Percentiles rank a stretch among this genome's conserved stretches.
Evolutionary conservation across 2,888 invertebrate genomes (phyloP).

Genomic region (Hydraecia micacea): DNA sequence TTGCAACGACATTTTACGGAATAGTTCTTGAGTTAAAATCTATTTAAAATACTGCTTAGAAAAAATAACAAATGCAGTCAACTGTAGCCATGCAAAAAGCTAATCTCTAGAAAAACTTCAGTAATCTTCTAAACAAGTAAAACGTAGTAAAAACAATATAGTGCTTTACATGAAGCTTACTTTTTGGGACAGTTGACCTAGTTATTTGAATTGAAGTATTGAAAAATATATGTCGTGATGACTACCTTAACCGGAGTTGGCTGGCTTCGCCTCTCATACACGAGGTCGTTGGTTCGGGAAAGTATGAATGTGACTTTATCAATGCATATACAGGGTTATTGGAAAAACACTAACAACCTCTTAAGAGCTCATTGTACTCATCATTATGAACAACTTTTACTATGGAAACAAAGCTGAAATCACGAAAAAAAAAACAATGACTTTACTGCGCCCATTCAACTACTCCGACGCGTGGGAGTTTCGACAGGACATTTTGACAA

Average conservation of each 20-base stretch:
- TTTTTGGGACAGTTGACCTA: not conserved
- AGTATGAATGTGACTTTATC: not conserved
- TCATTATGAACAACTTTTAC: no score
- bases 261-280: no score
- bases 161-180: no score
- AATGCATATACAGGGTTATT: no score
- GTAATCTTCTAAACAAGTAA: not conserved
- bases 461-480: no score
- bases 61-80: constrained; percentile 37
- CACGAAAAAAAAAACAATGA: no score
- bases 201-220: not conserved
- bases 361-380: no score
- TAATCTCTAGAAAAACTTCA: constrained; percentile 15
- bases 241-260: not conserved
- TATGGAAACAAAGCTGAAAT: no score
- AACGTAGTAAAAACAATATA: not conserved
- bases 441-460: no score
- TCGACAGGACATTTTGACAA: no score
- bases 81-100: constrained; percentile 30
- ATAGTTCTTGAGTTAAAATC: constrained; percentile 35
- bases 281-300: no score
- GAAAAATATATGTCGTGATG: not conserved
- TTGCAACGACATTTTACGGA: constrained; percentile 40
- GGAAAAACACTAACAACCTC: no score
- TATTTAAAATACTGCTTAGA: not conserved